Evolutionary conservation across 2,888 invertebrate genomes (phyloP), one percentile per base, ranked within the genome.

Genomic region (Caenorhabditis sp.): DNA sequence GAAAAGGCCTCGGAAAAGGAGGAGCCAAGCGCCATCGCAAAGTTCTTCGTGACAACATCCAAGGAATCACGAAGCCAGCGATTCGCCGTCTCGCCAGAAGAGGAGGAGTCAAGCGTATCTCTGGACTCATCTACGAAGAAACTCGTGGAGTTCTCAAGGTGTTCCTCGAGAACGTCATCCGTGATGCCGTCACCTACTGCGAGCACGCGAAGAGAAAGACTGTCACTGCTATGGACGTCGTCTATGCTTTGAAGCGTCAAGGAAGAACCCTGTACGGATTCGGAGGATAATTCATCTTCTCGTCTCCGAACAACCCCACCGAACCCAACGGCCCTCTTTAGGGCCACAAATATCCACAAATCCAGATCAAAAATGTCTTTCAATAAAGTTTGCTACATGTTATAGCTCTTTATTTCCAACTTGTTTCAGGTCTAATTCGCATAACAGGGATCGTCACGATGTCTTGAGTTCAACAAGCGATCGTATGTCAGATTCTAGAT

Each of bases 161-260:
- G 0, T 96, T 96, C 92, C 94, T 96, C 80, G 95, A 95, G 92
- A 95, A 95, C 92, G 95, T 96, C 44, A 95, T 96, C 89, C 94
- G 95, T 56, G 95, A 96, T 91, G 95, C 95, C n/a, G 95, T 96
- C 64, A 96, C 95, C 5, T 96, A 96, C 93, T 96, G 95, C 0
- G 96, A 96, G 92, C 96, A 96, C 92, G 96, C 96, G 54, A 96
- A 96, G 93, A 94, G 96, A 89, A 96, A 96, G 93, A 96, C 96
- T 0, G 96, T 96, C 51, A 96, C 95, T 0, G 95, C 95, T 14
- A 96, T 96, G 95, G 96, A 96, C 89, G 95, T 96, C 16, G 95
- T 96, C 58, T 96, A 96, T 91, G 95, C 95, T n/a, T 93, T 96
- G 90, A 96, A 96, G 92, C 94, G 95, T 66, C 96, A 96, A 93